These are phyloP conservation scores for Lordiphosa collinella DNA, from an alignment of 1,140 invertebrate species.

Conservation along the genomic window DNA sequence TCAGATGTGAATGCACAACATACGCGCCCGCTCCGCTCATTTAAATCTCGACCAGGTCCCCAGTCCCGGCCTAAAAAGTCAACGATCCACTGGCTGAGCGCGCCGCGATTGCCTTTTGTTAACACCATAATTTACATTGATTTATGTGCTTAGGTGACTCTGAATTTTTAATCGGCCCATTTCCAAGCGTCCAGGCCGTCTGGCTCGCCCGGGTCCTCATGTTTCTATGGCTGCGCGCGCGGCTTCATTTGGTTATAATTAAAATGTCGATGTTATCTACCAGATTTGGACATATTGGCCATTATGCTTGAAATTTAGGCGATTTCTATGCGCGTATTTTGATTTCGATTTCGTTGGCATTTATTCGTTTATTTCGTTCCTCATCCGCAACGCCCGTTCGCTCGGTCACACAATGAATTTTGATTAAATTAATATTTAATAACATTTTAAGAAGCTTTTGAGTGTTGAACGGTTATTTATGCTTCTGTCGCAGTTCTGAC, in stretches of 20 bases:
- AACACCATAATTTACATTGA: constrained; percentile 78
- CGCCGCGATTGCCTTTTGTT: constrained; percentile 69
- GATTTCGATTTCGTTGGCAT: constrained; percentile 56
- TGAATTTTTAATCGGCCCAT: constrained; percentile 76
- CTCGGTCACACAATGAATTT: constrained; percentile 61
- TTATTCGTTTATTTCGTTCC: neutral
- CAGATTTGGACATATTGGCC: constrained; percentile 76
- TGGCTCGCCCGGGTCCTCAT: neutral
- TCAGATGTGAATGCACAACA: constrained; percentile 56
- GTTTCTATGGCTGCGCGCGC: constrained; percentile 22
- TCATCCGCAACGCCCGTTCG: neutral
- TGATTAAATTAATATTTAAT: constrained; percentile 78
- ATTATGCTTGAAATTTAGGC: constrained; percentile 76
- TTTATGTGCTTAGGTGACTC: constrained; percentile 77
- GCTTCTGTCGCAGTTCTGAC: constrained; percentile 21
- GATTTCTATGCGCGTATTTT: constrained; percentile 74
- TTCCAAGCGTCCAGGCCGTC: neutral
- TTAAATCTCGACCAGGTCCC: constrained; percentile 46
- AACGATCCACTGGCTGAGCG: constrained; percentile 30
- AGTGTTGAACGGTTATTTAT: constrained; percentile 75
- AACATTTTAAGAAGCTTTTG: constrained; percentile 73
- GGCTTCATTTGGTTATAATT: constrained; percentile 78
- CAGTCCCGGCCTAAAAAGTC: constrained; percentile 27
- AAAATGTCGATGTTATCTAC: constrained; percentile 77
- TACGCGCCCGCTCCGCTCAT: constrained; percentile 42